Conservation (phyloP, 64 coral and sea anemone species). For the Pachyseris speciosa region DNA sequence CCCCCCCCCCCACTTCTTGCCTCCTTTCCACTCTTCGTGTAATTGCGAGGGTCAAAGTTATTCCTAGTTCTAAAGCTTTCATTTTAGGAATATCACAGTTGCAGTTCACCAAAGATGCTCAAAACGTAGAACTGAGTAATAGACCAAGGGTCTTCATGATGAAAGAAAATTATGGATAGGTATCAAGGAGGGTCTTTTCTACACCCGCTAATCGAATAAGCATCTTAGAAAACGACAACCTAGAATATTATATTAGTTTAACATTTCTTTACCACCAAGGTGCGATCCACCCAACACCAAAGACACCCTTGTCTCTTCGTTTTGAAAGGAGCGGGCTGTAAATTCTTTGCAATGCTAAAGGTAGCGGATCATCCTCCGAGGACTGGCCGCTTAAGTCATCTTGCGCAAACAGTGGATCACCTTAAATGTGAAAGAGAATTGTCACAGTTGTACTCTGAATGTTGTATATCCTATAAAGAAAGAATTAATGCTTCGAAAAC, state of each 20-base stretch:
- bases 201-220: neutral
- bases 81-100: too few relatives aligned
- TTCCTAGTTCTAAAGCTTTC: too few relatives aligned
- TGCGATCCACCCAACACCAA: slow-evolving; percentile 83
- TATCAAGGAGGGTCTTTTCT: neutral
- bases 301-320: slow-evolving; percentile 62
- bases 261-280: slow-evolving; percentile 74
- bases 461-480: too few relatives aligned
- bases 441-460: too few relatives aligned
- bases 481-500: too few relatives aligned
- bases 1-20: too few relatives aligned
- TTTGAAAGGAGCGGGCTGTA: slow-evolving; percentile 68
- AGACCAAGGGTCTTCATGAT: too few relatives aligned
- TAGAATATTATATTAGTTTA: neutral
- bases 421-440: neutral
- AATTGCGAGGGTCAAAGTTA: too few relatives aligned
- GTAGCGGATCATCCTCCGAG: neutral
- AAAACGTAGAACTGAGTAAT: too few relatives aligned
- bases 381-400: slow-evolving; percentile 52
- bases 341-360: slow-evolving; percentile 40
- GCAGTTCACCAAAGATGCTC: too few relatives aligned
- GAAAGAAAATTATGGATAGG: too few relatives aligned
- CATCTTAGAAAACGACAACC: neutral
- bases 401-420: slow-evolving; percentile 37
- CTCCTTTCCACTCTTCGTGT: too few relatives aligned